These are phyloP conservation scores for Drosophila testacea DNA, from an alignment of 2,888 invertebrate genomes.

Conservation along the genomic window DNA sequence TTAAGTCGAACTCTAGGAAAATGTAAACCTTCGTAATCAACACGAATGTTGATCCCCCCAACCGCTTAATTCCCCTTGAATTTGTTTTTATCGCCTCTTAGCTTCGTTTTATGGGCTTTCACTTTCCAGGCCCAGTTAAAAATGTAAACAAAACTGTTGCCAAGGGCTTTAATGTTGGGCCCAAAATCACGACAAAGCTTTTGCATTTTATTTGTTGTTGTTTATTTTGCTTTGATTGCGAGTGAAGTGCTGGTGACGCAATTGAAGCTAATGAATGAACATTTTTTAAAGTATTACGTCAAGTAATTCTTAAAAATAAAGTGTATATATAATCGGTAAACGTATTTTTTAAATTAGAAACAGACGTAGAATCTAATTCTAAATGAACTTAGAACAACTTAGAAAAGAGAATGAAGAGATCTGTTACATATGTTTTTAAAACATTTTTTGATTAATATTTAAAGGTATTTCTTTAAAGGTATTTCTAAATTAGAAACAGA, in stretches of 20 bases:
- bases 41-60: constrained; percentile 20
- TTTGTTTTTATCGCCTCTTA: constrained; percentile 38
- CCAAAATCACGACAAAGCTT: constrained; percentile 30
- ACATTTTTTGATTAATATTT: too few relatives aligned
- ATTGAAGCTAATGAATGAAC: constrained; percentile 20
- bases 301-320: not conserved
- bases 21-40: constrained; percentile 44
- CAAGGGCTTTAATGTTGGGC: constrained; percentile 17
- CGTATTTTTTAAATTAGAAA: not conserved
- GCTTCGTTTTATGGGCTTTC: constrained; percentile 56
- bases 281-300: not conserved
- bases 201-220: constrained; percentile 43
- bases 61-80: constrained; percentile 12
- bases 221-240: constrained; percentile 36
- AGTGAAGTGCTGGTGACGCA: constrained; percentile 29
- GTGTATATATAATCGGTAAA: not conserved
- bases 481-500: not conserved
- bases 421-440: too few relatives aligned
- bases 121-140: constrained; percentile 61
- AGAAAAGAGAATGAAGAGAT: too few relatives aligned
- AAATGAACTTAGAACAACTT: too few relatives aligned
- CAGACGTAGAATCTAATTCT: not conserved
- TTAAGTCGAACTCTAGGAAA: constrained; percentile 25
- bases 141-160: constrained; percentile 51
- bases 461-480: too few relatives aligned